Evolutionary conservation across 1,140 invertebrate genomes (phyloP), one percentile per base, ranked within the genome.

Genomic region (Sycophaga agraensis): DNA sequence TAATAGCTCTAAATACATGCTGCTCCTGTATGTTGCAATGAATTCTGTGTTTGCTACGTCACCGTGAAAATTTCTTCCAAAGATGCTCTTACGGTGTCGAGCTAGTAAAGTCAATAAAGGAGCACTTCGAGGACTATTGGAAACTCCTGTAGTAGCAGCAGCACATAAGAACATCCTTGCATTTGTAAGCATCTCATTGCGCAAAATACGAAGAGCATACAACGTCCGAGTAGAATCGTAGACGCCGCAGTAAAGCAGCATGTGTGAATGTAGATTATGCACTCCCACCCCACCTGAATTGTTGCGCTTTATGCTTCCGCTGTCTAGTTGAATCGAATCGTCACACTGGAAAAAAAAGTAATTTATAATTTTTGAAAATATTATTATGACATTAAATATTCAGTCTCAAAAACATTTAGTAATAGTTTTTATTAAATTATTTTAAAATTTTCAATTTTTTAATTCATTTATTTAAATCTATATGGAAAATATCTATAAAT

Each of bases 1-100:
- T 16, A 94, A 74, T 14, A 93, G 84, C 76, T 95, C 93, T 28
- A 95, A 77, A 70, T 92, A 92, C 88, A 92, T 94, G 69, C 87
- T 90, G 46, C 89, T 92, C 2, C 91, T 74, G 67, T 87, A 87
- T 6, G 82, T 80, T 14, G 86, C 84, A 26, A 84, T 79, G 58
- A 87, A 86, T 66, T 88, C 86, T 2, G 82, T 81, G 48, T 77
- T 84, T 7, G 85, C 78, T 1, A 87, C 74, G 39, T 89, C 88
- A 5, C 90, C 89, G 62, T 86, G 83, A 75, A 93, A 94, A 54
- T 89, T 89, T 68, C 88, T 86, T 2, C 92, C 92, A 67, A 91
- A 87, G 6, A 93, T 84, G 59, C 90, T 92, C 70, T 93, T 92
- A 19, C 90, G 79, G 78, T 95, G 92, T 24, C 91, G 82, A 0